Evolutionary conservation across 2,888 invertebrate genomes (phyloP), one percentile per base, ranked within the genome.

Genomic region (Rhagonycha fulva): DNA sequence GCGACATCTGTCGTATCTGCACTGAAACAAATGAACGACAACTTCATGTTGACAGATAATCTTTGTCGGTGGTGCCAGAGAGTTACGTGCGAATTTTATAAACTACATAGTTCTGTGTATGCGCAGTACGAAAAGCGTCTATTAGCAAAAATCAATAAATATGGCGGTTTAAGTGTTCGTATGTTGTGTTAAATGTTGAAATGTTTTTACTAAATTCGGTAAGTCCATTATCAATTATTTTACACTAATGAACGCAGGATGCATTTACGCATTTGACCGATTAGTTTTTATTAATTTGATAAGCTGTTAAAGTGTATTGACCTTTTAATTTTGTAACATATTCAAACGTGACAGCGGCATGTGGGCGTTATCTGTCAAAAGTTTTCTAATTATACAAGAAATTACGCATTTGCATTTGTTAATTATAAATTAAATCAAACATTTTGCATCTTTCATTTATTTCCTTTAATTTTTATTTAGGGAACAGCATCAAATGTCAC

Each of bases 331-430:
- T 78, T 76, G 80, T 82, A 82, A 84, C 84, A 84, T 84, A 83
- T 83, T 83, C 83, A 82, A 83, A 84, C 81, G 81, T 83, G 83
- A 83, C 82, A 81, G 82, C 82, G 81, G 84, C 86, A 86, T 87
- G 86, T 87, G 86, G 87, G 87, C 87, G 87, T 87, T 83, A 84
- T 83, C 85, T 86, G 86, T 86, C 86, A 86, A 85, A 86, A 83
- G 72, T 81, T 70, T 72, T 67, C 66, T 61, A 72, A 72, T 72
- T 72, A 68, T 60, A 68, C 67, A 61, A 24, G 47, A 62, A 72
- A 69, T 75, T 75, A 69, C 68, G 60, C 72, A 66, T 63, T 69
- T 66, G 32, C 14, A 32, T 69, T 47, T 10, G 69, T 69, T 69
- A 14, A 24, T n/a, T 67, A 14, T 24, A 67, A 47, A 47, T 47